A percentile compares a stretch with the other conserved stretches of the same genome.
phyloP scores from a whole-genome alignment of 2,888 invertebrate genomes.

The Hedya salicella region DNA sequence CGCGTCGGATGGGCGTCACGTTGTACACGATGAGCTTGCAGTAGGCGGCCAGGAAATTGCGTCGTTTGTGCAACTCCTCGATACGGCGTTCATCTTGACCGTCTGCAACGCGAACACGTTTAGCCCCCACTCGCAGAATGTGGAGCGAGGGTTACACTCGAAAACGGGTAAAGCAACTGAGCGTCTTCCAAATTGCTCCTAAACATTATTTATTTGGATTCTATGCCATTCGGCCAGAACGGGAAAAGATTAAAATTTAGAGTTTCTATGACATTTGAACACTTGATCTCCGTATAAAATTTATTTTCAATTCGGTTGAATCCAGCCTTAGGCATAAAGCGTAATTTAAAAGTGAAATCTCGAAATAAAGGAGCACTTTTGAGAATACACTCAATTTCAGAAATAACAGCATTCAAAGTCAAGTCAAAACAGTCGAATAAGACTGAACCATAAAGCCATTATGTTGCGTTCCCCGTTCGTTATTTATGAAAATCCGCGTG shows the following conservation, averaged over 20 bases:
- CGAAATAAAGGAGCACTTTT: not conserved
- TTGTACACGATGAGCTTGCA: constrained; percentile 99
- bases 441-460: not conserved
- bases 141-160: constrained; percentile 18
- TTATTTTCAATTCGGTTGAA: no score
- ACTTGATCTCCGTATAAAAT: no score
- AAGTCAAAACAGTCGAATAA: not conserved
- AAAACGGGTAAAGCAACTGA: constrained; percentile 15
- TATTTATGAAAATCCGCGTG: not conserved
- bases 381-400: not conserved
- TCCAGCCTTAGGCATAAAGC: no score
- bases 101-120: constrained; percentile 77
- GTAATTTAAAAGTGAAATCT: not conserved
- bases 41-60: constrained; percentile 98
- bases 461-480: not conserved
- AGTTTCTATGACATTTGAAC: not conserved
- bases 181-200: not conserved
- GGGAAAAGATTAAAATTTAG: no score
- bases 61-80: constrained; percentile 97
- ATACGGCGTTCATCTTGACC: constrained; percentile 98
- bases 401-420: not conserved
- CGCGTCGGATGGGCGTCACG: constrained; percentile 95
- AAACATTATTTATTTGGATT: no score
- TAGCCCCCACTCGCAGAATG: constrained; percentile 25
- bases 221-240: no score